phyloP scores from a whole-genome alignment of 2,888 invertebrate genomes.

The Arge pagana region DNA sequence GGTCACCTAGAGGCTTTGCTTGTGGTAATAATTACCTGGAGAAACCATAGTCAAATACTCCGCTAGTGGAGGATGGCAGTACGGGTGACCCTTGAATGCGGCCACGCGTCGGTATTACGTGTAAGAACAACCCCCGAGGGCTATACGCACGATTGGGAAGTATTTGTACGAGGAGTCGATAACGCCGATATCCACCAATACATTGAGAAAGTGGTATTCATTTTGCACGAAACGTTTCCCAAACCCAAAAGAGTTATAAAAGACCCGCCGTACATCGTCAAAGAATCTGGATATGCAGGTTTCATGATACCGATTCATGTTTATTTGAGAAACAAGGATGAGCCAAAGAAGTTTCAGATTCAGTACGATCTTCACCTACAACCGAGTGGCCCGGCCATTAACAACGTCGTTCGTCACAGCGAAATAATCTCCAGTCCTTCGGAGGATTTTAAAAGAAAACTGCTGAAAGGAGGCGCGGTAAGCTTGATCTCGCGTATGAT shows the following conservation, averaged over 20 bases:
- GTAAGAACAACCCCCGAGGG: conserved; percentile 84
- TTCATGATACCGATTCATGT: conserved; percentile 90
- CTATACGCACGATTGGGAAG: conserved; percentile 97
- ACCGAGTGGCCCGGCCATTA: conserved; percentile 73
- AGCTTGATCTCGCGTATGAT: conserved; percentile 42
- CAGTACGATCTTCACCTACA: conserved; percentile 86
- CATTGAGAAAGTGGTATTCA: conserved; percentile 90
- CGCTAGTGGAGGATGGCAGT: conserved; percentile 64
- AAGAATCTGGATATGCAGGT: conserved; percentile 96
- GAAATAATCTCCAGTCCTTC: conserved; percentile 83
- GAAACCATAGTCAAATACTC: conserved; percentile 14
- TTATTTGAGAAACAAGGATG: conserved; percentile 85
- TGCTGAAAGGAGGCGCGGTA: conserved; percentile 86
- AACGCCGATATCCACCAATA: conserved; percentile 86
- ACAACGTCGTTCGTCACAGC: conserved; percentile 76
- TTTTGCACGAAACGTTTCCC: conserved; percentile 89
- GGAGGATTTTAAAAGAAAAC: conserved; percentile 86
- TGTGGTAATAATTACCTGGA: conserved; percentile 1
- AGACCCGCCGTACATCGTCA: conserved; percentile 87
- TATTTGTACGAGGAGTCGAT: conserved; percentile 89
- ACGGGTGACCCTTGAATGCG: conserved; percentile 87
- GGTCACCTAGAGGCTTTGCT: conserved; percentile 22
- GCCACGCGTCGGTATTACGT: conserved; percentile 84
- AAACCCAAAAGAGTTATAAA: conserved; percentile 90
- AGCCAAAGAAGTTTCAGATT: conserved; percentile 79